Evolutionary conservation across 2,113 vertebrate species (phyloP).

Genomic region (Cryptoleucopteryx plumbea): DNA sequence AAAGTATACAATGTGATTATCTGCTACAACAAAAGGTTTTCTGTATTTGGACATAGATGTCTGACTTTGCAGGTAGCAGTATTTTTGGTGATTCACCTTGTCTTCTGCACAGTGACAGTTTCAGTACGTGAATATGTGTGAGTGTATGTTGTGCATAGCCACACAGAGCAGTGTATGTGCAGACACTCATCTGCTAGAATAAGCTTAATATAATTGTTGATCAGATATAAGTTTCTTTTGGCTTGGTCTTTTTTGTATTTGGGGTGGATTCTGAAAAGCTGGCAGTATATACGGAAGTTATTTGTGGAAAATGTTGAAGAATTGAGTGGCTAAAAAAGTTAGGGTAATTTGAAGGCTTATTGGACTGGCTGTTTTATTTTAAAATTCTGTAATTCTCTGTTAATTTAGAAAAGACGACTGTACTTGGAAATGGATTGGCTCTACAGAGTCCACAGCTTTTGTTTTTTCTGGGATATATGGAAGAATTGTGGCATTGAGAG

Average conservation of each 20-base stretch:
- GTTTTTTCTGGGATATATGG: background rate
- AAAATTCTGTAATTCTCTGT: background rate
- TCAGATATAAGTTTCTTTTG: background rate
- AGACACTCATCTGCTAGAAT: background rate
- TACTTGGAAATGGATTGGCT: background rate
- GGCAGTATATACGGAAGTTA: background rate
- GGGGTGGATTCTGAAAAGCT: background rate
- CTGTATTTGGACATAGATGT: background rate
- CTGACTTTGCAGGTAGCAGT: background rate
- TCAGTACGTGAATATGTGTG: rapidly evolving
- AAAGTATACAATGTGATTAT: background rate
- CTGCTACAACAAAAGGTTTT: background rate
- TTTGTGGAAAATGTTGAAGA: background rate
- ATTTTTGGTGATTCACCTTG: background rate
- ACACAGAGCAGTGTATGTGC: rapidly evolving
- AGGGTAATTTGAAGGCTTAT: background rate
- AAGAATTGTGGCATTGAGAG: background rate
- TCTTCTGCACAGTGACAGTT: background rate
- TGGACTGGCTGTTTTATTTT: background rate
- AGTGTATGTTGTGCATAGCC: background rate
- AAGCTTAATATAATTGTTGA: background rate
- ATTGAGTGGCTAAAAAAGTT: background rate
- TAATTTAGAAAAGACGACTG: background rate
- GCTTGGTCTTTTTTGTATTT: background rate
- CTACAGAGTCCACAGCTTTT: background rate